These are phyloP conservation scores for Acromyrmex heyeri DNA, from an alignment of 1,140 invertebrate species.

Conservation along the genomic window DNA sequence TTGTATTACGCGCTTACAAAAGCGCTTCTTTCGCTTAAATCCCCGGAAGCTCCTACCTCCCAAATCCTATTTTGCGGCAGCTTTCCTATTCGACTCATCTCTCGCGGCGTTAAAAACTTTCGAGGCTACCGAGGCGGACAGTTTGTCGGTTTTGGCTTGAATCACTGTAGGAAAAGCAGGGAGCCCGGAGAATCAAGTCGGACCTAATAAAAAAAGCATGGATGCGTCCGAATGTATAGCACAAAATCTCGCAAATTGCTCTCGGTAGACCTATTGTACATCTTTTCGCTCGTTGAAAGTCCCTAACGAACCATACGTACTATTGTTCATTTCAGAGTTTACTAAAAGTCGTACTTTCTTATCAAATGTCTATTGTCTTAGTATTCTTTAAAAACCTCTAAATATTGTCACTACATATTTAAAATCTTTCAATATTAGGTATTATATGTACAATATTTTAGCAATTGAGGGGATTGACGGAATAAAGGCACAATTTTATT, in stretches of 20 bases:
- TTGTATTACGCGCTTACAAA: slow-evolving; percentile 17
- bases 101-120: slow-evolving; percentile 56
- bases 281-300: slow-evolving; percentile 9
- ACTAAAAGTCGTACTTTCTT: not conserved
- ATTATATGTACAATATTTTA: not conserved
- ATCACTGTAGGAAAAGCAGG: slow-evolving; percentile 6
- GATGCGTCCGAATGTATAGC: slow-evolving; percentile 19
- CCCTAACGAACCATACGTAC: not conserved
- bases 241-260: slow-evolving; percentile 48
- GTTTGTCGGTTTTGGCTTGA: slow-evolving; percentile 49
- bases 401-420: not conserved
- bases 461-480: not conserved
- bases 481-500: too few relatives aligned
- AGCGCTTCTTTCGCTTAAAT: slow-evolving; percentile 39
- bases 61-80: slow-evolving; percentile 53
- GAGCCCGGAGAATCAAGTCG: not conserved
- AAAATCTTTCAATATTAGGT: not conserved
- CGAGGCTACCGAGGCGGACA: slow-evolving; percentile 36
- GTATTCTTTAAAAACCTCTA: not conserved
- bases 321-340: not conserved
- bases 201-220: slow-evolving; percentile 42
- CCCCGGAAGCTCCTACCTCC: slow-evolving; percentile 11
- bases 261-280: slow-evolving; percentile 15
- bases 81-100: slow-evolving; percentile 35
- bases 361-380: not conserved